A percentile compares a stretch with the other conserved stretches of the same genome.
Conservation (phyloP, 2,113 vertebrate species). For the Boleophthalmus pectinirostris region DNA sequence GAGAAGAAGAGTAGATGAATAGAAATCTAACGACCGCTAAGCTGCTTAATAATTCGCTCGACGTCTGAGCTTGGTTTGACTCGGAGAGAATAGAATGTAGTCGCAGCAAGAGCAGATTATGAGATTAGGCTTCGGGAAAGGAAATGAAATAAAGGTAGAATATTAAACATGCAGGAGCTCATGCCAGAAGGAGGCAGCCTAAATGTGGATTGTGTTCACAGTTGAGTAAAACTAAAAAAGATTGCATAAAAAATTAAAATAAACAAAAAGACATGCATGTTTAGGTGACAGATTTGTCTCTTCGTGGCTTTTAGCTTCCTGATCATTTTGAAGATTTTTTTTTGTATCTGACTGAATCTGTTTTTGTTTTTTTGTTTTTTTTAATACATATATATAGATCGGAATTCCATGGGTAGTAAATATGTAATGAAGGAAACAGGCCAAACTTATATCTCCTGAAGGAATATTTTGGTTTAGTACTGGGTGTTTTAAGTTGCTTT, state of each 20-base stretch:
- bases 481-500: too few relatives aligned
- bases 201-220: not conserved
- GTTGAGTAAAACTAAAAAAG: not conserved
- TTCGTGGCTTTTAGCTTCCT: too few relatives aligned
- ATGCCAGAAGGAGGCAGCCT: constrained; percentile 13
- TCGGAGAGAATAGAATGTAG: constrained; percentile 52
- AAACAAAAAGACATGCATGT: too few relatives aligned
- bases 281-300: too few relatives aligned
- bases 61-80: constrained; percentile 26
- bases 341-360: too few relatives aligned
- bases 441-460: not conserved
- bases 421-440: not conserved
- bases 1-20: constrained; percentile 36
- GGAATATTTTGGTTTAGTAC: not conserved
- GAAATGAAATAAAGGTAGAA: constrained; percentile 40
- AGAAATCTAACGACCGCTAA: constrained; percentile 67
- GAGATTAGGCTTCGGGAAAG: constrained; percentile 68
- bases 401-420: not conserved
- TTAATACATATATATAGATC: too few relatives aligned
- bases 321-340: too few relatives aligned
- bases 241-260: not conserved
- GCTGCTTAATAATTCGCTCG: constrained; percentile 65
- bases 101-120: constrained; percentile 73
- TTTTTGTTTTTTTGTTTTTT: too few relatives aligned
- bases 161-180: constrained; percentile 39